Evolutionary conservation across 2,888 invertebrate genomes (phyloP), one percentile per base, ranked within the genome.

Genomic region (Drosophila lacicola): DNA sequence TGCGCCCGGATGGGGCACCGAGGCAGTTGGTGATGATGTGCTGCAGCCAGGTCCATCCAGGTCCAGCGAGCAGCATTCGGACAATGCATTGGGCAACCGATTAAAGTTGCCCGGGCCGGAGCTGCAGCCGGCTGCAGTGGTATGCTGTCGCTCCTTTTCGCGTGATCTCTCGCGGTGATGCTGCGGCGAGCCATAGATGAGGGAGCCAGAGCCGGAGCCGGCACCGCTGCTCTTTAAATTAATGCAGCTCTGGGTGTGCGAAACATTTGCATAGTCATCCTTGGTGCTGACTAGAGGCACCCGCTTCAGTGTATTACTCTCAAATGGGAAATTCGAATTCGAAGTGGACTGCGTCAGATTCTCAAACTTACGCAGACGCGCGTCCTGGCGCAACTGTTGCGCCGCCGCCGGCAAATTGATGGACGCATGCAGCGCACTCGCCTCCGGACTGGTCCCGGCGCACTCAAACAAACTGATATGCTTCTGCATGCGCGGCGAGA

Each of bases 381-480:
- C 80, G 74, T 91, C 90, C 64, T 90, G 90, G 2, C 86, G 87
- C 17, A 91, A 49, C 29, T 90, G 90, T 11, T 85, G 84, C 2
- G 88, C 67, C 0, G 89, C 80, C 21, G 89, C 76, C 0, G 91
- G 83, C 58, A 91, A 75, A 57, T 90, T 90, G 3, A 91, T 91
- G 0, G 90, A 90, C 5, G 90, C 90, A 63, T 90, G 91, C 45
- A 90, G 3, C 1, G 63, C 69, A 41, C 36, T 42, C 0, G 53
- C 67, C 9, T 70, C 82, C 4, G 61, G 64, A 13, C 45, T 60
- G 10, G 44, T 46, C 56, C 53, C 54, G 55, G 66, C 77, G 33
- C 85, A 78, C 33, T 90, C 89, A 55, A 92, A 92, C 19, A 92
- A 78, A 62, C 91, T 92, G 3, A 92, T 91, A 64, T 92, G 92